These are phyloP conservation scores for Pogonocichla stellata DNA, from an alignment of 2,113 vertebrate species.

Conservation along the genomic window DNA sequence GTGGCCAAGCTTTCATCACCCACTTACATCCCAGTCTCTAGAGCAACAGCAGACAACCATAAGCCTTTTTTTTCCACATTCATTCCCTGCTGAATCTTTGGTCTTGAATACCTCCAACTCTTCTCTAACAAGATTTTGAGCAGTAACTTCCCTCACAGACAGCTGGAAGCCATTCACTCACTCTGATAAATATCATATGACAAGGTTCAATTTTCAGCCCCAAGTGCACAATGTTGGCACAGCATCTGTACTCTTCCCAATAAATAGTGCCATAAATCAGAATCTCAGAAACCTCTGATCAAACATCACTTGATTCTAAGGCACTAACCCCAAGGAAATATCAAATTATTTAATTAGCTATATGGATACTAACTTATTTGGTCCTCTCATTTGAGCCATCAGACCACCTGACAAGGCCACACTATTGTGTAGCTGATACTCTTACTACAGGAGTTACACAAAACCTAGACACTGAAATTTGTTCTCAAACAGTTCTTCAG, in stretches of 20 bases:
- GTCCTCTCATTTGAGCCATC: not conserved
- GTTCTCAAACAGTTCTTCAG: not conserved
- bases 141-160: not conserved
- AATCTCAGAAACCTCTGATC: not conserved
- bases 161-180: not conserved
- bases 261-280: not conserved
- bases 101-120: not conserved
- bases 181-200: not conserved
- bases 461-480: not conserved
- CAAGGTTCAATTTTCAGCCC: not conserved
- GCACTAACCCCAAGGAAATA: not conserved
- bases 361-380: not conserved
- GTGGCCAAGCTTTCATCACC: not conserved
- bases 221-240: not conserved
- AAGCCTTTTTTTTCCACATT: not conserved
- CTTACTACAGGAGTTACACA: not conserved
- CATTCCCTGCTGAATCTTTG: not conserved
- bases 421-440: not conserved
- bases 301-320: not conserved
- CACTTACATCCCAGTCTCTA: not conserved
- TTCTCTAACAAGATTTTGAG: not conserved
- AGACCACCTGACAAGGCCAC: not conserved
- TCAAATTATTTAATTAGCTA: not conserved
- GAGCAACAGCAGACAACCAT: not conserved
- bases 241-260: not conserved